Evolutionary conservation across 2,888 invertebrate species (phyloP).

Genomic region (Zygothrica quintamaculata): DNA sequence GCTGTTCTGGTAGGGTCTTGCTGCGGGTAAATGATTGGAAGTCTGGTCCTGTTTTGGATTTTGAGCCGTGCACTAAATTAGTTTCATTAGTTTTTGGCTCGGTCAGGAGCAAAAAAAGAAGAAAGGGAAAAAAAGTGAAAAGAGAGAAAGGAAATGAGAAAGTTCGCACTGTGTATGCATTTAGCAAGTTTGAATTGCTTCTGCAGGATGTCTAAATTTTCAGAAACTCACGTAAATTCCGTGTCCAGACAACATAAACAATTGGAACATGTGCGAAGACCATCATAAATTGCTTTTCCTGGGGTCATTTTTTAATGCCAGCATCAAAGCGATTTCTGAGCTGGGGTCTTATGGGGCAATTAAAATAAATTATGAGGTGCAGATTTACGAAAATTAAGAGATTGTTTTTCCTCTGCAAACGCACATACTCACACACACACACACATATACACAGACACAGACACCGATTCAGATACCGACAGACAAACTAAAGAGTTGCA

Average conservation of each 20-base stretch:
- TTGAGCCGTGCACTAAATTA: slow-evolving; percentile 75
- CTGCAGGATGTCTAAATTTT: slow-evolving; percentile 42
- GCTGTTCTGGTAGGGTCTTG: slow-evolving; percentile 32
- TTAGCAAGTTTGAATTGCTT: slow-evolving; percentile 56
- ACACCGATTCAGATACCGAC: no score
- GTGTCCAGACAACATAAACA: slow-evolving; percentile 77
- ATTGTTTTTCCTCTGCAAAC: slow-evolving; percentile 63
- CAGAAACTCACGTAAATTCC: slow-evolving; percentile 70
- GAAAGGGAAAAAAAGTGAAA: no score
- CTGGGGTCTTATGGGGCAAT: slow-evolving; percentile 75
- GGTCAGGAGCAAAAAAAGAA: neutral
- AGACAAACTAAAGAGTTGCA: slow-evolving; percentile 38
- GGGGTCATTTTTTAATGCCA: slow-evolving; percentile 67
- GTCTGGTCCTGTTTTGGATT: slow-evolving; percentile 53
- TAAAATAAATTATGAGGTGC: slow-evolving; percentile 84
- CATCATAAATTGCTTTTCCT: slow-evolving; percentile 76
- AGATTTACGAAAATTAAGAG: slow-evolving; percentile 82
- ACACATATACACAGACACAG: slow-evolving; percentile 1
- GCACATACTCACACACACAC: slow-evolving; percentile 3
- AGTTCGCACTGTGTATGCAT: slow-evolving; percentile 36
- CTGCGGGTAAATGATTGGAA: slow-evolving; percentile 71
- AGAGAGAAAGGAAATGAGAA: no score
- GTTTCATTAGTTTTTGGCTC: slow-evolving; percentile 70
- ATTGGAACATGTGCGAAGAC: slow-evolving; percentile 48
- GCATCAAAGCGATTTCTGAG: slow-evolving; percentile 47